Percentiles rank a stretch among this genome's conserved stretches.
Evolutionary conservation across 2,113 vertebrate species (phyloP).

Genomic region (Eulemur macaco): DNA sequence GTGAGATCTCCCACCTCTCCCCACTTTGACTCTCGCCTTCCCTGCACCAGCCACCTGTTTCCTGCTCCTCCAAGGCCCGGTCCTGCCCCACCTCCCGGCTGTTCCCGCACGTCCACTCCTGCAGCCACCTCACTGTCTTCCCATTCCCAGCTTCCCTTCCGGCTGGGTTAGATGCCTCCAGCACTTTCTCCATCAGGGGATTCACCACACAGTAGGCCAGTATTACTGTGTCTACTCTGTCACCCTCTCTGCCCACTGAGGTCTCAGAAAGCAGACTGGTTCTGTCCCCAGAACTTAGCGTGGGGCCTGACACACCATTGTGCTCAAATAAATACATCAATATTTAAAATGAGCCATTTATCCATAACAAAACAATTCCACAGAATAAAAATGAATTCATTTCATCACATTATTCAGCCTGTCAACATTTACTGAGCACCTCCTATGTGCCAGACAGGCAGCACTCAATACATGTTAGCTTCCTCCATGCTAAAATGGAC

Average conservation of each 20-base stretch:
- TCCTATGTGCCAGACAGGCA: neutral
- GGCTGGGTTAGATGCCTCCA: neutral
- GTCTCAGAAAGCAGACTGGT: neutral
- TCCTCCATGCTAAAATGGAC: neutral
- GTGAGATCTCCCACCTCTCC: too few relatives aligned
- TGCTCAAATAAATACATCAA: neutral
- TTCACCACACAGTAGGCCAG: too few relatives aligned
- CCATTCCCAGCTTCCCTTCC: neutral
- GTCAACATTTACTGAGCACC: neutral
- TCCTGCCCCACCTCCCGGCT: too few relatives aligned
- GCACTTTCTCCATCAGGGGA: neutral
- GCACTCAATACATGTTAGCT: neutral
- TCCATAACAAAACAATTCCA: neutral
- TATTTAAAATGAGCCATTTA: slow-evolving; percentile 10
- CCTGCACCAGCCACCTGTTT: neutral
- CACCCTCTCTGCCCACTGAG: neutral
- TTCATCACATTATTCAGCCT: neutral
- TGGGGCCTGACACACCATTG: neutral
- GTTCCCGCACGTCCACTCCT: neutral
- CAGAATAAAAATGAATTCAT: neutral
- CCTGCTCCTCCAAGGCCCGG: neutral
- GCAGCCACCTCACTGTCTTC: neutral
- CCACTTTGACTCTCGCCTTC: neutral
- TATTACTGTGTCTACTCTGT: neutral
- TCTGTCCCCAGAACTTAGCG: neutral